Evolutionary conservation across 2,797 vertebrate genomes (phyloP).

Genomic region (Meda fulgida): DNA sequence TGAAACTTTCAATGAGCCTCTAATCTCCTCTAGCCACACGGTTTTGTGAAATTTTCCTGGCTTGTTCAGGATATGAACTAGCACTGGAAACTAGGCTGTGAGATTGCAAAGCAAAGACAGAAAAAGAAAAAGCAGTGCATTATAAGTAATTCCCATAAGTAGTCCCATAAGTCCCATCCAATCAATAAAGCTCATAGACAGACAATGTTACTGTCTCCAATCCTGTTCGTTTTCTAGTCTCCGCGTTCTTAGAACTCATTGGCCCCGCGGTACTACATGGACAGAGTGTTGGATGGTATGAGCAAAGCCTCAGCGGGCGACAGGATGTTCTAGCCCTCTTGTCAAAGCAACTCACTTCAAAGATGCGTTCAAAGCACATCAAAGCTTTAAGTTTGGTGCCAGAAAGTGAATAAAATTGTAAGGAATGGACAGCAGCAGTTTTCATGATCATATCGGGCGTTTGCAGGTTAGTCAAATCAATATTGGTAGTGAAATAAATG

Average conservation of each 20-base stretch:
- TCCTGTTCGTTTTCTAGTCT: slow-evolving; percentile 35
- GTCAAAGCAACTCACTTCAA: slow-evolving; percentile 8
- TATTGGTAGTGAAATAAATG: neutral
- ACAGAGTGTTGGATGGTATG: slow-evolving; percentile 34
- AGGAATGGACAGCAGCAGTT: neutral
- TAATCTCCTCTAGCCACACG: neutral
- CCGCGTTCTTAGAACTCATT: slow-evolving; percentile 38
- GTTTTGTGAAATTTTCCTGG: slow-evolving; percentile 1
- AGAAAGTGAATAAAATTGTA: neutral
- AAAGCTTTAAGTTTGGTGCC: slow-evolving; percentile 16
- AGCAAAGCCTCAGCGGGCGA: slow-evolving; percentile 15
- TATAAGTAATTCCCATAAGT: slow-evolving; percentile 24
- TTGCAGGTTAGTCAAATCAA: neutral
- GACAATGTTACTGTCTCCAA: neutral
- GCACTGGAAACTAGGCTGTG: slow-evolving; percentile 27
- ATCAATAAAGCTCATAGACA: slow-evolving; percentile 32
- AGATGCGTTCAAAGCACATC: slow-evolving; percentile 18
- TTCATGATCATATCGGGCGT: neutral
- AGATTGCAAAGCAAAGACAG: slow-evolving; percentile 2
- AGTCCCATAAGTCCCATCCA: too few species aligned
- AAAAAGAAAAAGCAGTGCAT: slow-evolving; percentile 39
- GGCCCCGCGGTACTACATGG: slow-evolving; percentile 13
- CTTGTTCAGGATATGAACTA: slow-evolving; percentile 19
- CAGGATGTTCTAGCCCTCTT: slow-evolving; percentile 11
- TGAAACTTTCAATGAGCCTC: neutral